A percentile compares a stretch with the other conserved stretches of the same genome.
phyloP scores from a whole-genome alignment of 92 coral and sea anemone species.

The Parazoanthus darwini region DNA sequence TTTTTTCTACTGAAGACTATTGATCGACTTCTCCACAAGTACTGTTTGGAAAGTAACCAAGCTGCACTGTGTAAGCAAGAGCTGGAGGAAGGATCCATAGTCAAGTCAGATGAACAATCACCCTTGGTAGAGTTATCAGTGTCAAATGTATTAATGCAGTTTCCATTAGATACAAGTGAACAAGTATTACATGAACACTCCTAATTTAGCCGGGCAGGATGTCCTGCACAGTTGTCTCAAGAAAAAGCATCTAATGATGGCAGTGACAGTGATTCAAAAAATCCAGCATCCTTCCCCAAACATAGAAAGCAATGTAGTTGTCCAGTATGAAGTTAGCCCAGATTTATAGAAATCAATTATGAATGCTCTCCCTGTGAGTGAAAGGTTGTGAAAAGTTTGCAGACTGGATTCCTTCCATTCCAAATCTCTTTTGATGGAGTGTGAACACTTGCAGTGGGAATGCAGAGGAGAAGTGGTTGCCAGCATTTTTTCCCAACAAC shows the following conservation, averaged over 20 bases:
- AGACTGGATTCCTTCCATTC: constrained; percentile 38
- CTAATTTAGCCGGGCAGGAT: neutral
- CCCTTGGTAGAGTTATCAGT: neutral
- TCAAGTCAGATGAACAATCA: neutral
- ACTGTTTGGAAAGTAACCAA: neutral
- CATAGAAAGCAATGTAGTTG: neutral
- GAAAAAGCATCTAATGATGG: neutral
- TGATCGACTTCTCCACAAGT: neutral
- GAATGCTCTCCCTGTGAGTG: constrained; percentile 2
- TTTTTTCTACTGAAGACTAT: neutral
- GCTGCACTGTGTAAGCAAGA: neutral
- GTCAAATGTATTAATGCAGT: neutral
- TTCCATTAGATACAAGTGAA: neutral
- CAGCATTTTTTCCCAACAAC: constrained; percentile 44
- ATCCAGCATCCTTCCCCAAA: neutral
- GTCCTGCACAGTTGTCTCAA: constrained; percentile 1
- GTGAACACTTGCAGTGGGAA: constrained; percentile 38
- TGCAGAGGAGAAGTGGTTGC: constrained; percentile 45
- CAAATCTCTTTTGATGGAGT: constrained; percentile 51
- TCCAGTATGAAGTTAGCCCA: neutral
- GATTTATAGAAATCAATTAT: neutral
- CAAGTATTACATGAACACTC: neutral
- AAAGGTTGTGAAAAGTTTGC: constrained; percentile 13
- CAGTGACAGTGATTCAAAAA: neutral
- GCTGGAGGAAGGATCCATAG: neutral